A percentile compares a stretch with the other conserved stretches of the same genome.
phyloP scores from a whole-genome alignment of 2,888 invertebrate genomes.

The Dolichopus griseipennis region DNA sequence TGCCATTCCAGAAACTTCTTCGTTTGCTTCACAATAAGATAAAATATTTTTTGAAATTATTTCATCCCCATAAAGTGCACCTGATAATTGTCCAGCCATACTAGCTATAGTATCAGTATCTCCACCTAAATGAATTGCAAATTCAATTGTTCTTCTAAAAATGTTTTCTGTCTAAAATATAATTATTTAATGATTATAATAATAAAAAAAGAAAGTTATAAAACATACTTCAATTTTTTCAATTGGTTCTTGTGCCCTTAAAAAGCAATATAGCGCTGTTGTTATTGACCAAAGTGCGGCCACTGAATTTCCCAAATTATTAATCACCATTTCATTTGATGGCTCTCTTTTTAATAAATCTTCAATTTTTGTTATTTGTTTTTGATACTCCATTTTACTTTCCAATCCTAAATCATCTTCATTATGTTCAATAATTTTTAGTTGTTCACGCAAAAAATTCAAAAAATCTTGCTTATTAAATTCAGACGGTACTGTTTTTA shows the following conservation, averaged over 20 bases:
- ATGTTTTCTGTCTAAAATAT: slow-evolving; percentile 46
- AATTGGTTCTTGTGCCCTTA: slow-evolving; percentile 48
- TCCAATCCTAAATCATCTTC: slow-evolving; percentile 26
- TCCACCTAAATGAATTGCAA: slow-evolving; percentile 63
- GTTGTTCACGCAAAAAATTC: slow-evolving; percentile 46
- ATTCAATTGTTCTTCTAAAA: slow-evolving; percentile 57
- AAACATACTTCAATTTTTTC: slow-evolving; percentile 44
- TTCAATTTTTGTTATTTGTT: slow-evolving; percentile 48
- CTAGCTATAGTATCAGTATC: slow-evolving; percentile 70
- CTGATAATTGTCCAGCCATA: slow-evolving; percentile 63
- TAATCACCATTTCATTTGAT: slow-evolving; percentile 46
- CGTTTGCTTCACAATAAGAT: slow-evolving; percentile 52
- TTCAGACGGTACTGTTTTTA: slow-evolving; percentile 42
- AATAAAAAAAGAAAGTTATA: too few species aligned
- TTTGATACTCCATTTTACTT: slow-evolving; percentile 42
- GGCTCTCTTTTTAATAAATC: slow-evolving; percentile 44
- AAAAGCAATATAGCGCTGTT: slow-evolving; percentile 61
- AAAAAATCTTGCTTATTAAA: slow-evolving; percentile 47
- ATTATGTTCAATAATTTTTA: slow-evolving; percentile 45
- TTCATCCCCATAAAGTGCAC: slow-evolving; percentile 57
- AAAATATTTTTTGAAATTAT: slow-evolving; percentile 46
- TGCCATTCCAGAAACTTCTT: slow-evolving; percentile 48
- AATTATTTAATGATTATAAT: background rate
- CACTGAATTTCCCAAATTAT: slow-evolving; percentile 51
- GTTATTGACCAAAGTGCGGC: slow-evolving; percentile 61